These are phyloP conservation scores for Microctenopoma lineatum DNA, from an alignment of 2,797 vertebrate genomes.

Conservation along the genomic window DNA sequence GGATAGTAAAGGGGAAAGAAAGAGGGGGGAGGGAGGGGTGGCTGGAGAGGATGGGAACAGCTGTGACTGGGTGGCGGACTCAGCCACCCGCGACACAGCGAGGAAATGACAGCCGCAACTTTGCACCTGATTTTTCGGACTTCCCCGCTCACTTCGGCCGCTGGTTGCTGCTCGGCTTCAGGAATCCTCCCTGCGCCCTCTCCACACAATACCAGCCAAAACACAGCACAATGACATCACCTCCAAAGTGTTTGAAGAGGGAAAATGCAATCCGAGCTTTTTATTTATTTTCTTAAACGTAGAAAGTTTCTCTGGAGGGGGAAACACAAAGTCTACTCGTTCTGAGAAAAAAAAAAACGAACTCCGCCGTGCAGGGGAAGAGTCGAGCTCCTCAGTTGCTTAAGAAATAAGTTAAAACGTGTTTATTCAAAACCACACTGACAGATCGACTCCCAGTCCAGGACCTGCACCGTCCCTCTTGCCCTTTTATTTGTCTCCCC, in stretches of 20 bases:
- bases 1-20: constrained; percentile 58
- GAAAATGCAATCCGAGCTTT: constrained; percentile 85
- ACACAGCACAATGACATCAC: constrained; percentile 86
- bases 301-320: constrained; percentile 73
- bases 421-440: constrained; percentile 75
- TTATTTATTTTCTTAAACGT: constrained; percentile 81
- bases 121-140: constrained; percentile 87
- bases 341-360: constrained; percentile 58
- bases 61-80: constrained; percentile 81
- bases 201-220: constrained; percentile 82
- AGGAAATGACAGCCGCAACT: constrained; percentile 82
- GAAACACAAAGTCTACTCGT: constrained; percentile 58
- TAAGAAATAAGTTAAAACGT: constrained; percentile 72
- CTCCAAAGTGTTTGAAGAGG: constrained; percentile 82
- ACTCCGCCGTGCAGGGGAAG: constrained; percentile 47
- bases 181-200: constrained; percentile 71
- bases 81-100: constrained; percentile 80
- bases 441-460: constrained; percentile 69
- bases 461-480: constrained; percentile 69
- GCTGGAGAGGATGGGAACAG: constrained; percentile 75
- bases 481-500: constrained; percentile 52
- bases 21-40: constrained; percentile 64
- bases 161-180: constrained; percentile 74
- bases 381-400: constrained; percentile 62
- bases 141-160: constrained; percentile 74